Base-by-base conservation (phyloP, 1,140 invertebrate species). In the Metopolophium dirhodum region DNA sequence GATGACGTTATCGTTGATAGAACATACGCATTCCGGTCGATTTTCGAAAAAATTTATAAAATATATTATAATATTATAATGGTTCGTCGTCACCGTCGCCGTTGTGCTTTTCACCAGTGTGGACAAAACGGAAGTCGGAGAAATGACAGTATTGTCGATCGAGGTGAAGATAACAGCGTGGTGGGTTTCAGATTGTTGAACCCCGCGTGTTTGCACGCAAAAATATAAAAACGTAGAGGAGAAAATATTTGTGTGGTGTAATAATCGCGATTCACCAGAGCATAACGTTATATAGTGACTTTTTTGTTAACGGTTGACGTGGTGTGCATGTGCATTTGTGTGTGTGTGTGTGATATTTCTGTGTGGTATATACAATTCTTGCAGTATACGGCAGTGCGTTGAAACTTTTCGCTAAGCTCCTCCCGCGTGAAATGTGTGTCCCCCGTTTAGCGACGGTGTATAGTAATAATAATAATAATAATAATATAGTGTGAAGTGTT, bases 401-500 rank as follows among this genome's bases (percentile, higher is more conserved):
- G 26, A 86, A 86, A 86, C 85, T 86, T 86, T 47, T 47, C 18
- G 85, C 85, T 26, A 41, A 86, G 45, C 85, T 23, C 20, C 37
- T 26, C 3, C 7, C 35, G 86, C n/a, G 49, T 54, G 87, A 54
- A 89, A 89, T 37, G 49, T 23, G n/a, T 23, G 37, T 2, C 20
- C 23, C 7, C 20, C 22, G 23, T 54, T 54, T 54, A 35, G 87
- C n/a, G 20, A 54, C 1, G 1, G 30, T 88, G 30, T 51, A 77
- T n/a, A 77, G 61, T 35, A n/a, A 77, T 68, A 68, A 30, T 61
- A 57, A 57, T 57, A 57, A 61, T 61, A 61, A 68, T 68, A 88
- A 89, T 37, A 89, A 54, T 89, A 54, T 14, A 89, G 49, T 89
- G 47, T 89, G 47, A 89, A 89, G 87, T 89, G 87, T 47, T 41